A percentile compares a stretch with the other conserved stretches of the same genome.
phyloP scores from a whole-genome alignment of 2,797 vertebrate species.

The Emys orbicularis region DNA sequence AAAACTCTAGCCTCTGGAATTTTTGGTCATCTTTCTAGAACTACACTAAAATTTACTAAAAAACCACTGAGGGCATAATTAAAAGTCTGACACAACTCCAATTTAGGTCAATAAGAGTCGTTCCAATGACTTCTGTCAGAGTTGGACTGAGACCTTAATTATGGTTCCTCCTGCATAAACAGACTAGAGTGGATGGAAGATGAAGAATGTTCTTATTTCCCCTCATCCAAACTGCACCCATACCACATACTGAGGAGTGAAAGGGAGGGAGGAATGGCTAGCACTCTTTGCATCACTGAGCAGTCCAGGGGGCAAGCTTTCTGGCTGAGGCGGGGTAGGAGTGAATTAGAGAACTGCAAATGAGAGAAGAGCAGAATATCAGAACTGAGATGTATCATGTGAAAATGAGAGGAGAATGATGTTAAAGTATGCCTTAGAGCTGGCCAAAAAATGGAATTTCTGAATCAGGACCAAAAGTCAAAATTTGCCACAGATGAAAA shows the following conservation, averaged over 20 bases:
- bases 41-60: neutral
- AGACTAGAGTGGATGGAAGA: neutral
- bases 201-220: neutral
- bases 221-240: neutral
- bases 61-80: neutral
- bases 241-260: neutral
- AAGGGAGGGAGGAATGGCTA: neutral
- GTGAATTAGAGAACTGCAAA: neutral
- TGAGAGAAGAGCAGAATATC: neutral
- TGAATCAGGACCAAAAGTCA: neutral
- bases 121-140: neutral
- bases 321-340: neutral
- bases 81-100: neutral
- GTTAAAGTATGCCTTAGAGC: neutral
- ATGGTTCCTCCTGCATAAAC: neutral
- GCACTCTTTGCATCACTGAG: neutral
- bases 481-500: neutral
- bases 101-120: neutral
- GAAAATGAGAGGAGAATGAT: conserved; percentile 9
- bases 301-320: neutral
- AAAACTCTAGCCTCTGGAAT: neutral
- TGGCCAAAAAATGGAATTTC: conserved; percentile 6
- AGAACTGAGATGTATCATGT: neutral
- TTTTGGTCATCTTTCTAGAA: neutral
- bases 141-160: neutral